A percentile compares a stretch with the other conserved stretches of the same genome.
These are phyloP conservation scores for Dasyprocta punctata DNA, from an alignment of 2,113 vertebrate genomes.

Conservation along the genomic window DNA sequence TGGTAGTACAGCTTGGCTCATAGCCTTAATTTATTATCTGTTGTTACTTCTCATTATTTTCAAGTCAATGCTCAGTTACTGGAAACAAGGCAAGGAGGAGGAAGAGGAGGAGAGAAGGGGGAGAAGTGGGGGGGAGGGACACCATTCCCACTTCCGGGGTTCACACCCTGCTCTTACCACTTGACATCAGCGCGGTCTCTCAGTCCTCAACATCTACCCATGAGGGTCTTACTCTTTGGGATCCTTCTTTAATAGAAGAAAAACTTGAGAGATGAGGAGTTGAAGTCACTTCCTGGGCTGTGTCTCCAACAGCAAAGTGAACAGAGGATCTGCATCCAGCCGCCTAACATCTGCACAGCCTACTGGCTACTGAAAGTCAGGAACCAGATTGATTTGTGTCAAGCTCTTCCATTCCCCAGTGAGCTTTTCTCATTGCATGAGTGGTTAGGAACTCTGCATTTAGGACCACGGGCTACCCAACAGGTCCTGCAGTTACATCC, in stretches of 20 bases:
- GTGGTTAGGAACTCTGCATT: neutral
- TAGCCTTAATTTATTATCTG: neutral
- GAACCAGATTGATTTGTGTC: neutral
- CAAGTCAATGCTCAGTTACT: neutral
- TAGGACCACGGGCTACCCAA: accelerated
- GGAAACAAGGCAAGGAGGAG: neutral
- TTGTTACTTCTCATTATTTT: slow-evolving; percentile 1
- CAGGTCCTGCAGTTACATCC: accelerated
- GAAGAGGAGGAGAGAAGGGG: accelerated
- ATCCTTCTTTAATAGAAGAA: neutral
- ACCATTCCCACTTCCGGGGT: accelerated
- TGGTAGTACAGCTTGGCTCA: neutral
- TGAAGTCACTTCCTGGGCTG: neutral
- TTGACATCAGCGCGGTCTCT: accelerated
- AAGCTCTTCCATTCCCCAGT: neutral
- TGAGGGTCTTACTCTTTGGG: accelerated
- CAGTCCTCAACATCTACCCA: accelerated
- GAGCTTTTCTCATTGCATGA: neutral
- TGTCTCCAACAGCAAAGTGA: accelerated
- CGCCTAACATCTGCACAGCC: accelerated
- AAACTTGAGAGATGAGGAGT: neutral
- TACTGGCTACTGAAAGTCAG: neutral
- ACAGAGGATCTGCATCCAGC: accelerated
- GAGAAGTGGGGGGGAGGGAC: accelerated
- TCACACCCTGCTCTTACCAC: accelerated